phyloP scores from a whole-genome alignment of 2,888 invertebrate species.

The Teinopalpus imperialis region DNA sequence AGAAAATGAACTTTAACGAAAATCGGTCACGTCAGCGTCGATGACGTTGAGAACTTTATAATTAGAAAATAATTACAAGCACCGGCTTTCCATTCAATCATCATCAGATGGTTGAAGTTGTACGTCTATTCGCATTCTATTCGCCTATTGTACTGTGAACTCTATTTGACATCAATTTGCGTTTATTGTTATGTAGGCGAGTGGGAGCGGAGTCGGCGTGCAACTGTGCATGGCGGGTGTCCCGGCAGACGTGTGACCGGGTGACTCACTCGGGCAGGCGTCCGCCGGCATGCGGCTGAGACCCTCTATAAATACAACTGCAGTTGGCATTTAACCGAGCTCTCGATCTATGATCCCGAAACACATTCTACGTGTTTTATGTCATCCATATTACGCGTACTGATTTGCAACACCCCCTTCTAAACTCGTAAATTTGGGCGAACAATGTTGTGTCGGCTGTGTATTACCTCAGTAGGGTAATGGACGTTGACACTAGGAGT shows the following conservation, averaged over 20 bases:
- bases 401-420: constrained; percentile 34
- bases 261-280: constrained; percentile 56
- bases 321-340: constrained; percentile 74
- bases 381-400: constrained; percentile 36
- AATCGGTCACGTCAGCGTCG: constrained; percentile 34
- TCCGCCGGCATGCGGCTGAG: constrained; percentile 46
- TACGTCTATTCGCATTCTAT: constrained; percentile 2
- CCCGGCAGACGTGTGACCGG: constrained; percentile 66
- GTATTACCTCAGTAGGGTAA: constrained; percentile 22
- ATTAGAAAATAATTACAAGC: constrained; percentile 20
- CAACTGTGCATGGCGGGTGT: constrained; percentile 49
- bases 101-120: not conserved
- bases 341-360: constrained; percentile 67
- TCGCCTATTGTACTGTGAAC: constrained; percentile 15
- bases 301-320: constrained; percentile 67
- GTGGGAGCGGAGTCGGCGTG: constrained; percentile 1
- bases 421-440: constrained; percentile 25
- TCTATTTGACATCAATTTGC: constrained; percentile 11
- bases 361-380: constrained; percentile 48
- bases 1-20: constrained; percentile 40
- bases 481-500: constrained; percentile 24
- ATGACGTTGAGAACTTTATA: constrained; percentile 28
- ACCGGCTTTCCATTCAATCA: constrained; percentile 16
- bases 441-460: constrained; percentile 16
- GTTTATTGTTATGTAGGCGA: constrained; percentile 13